These are phyloP conservation scores for zebrafish (Danio rerio) DNA, from an alignment of 2,113 vertebrate genomes.

Conservation along the genomic window GRCz12tu NC_133199.1:27494501-27495000, in stretches of 20 bases:
- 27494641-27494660: not conserved
- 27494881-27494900: conserved; percentile 59
- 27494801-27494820: conserved; percentile 54
- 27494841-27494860: conserved; percentile 52
- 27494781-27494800: conserved; percentile 56
- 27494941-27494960: conserved; percentile 55
- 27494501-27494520: no score
- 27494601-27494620: no score
- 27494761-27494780: conserved; percentile 43
- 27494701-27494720: not conserved
- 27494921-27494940: conserved; percentile 60
- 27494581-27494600: no score
- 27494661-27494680: not conserved
- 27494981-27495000: conserved; percentile 29
- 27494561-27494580: no score
- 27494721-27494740: conserved; percentile 3
- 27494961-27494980: conserved; percentile 54
- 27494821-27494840: conserved; percentile 55
- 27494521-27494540: no score
- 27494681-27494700: not conserved
- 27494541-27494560: no score
- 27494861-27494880: conserved; percentile 49
- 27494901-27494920: conserved; percentile 53
- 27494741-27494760: conserved; percentile 28
- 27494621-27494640: not conserved